A percentile compares a stretch with the other conserved stretches of the same genome.
Evolutionary conservation across 2,888 invertebrate species (phyloP).

Genomic region (Andrena trimmerana): DNA sequence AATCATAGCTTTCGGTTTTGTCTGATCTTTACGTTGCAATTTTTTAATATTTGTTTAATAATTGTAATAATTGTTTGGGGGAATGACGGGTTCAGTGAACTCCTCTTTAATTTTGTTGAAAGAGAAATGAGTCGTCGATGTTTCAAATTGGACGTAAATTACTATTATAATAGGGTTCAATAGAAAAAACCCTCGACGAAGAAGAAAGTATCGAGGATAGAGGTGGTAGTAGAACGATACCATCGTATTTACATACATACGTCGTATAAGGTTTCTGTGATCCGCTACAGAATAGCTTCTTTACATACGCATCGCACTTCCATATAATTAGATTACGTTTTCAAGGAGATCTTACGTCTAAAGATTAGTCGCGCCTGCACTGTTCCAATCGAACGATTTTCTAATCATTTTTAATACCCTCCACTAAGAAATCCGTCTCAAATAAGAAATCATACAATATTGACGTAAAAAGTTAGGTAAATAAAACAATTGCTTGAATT

Average conservation of each 20-base stretch:
- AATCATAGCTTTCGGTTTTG: too few relatives aligned
- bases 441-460: too few relatives aligned
- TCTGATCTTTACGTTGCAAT: too few relatives aligned
- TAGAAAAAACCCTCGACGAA: neutral
- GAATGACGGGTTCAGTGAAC: neutral
- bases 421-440: neutral
- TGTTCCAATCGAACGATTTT: neutral
- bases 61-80: neutral
- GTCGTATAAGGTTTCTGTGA: slow-evolving; percentile 30
- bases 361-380: neutral
- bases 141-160: too few relatives aligned
- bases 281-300: neutral
- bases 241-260: slow-evolving; percentile 22
- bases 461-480: too few relatives aligned
- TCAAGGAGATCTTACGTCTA: slow-evolving; percentile 2
- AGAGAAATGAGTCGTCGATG: neutral
- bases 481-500: too few relatives aligned
- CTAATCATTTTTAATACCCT: neutral
- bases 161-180: neutral
- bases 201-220: neutral
- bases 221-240: neutral
- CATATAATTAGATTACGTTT: slow-evolving; percentile 39
- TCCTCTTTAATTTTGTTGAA: neutral
- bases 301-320: neutral
- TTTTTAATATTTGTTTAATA: too few relatives aligned